Evolutionary conservation across 92 coral and sea anemone species (phyloP).

Genomic region (Zoanthus solanderi): DNA sequence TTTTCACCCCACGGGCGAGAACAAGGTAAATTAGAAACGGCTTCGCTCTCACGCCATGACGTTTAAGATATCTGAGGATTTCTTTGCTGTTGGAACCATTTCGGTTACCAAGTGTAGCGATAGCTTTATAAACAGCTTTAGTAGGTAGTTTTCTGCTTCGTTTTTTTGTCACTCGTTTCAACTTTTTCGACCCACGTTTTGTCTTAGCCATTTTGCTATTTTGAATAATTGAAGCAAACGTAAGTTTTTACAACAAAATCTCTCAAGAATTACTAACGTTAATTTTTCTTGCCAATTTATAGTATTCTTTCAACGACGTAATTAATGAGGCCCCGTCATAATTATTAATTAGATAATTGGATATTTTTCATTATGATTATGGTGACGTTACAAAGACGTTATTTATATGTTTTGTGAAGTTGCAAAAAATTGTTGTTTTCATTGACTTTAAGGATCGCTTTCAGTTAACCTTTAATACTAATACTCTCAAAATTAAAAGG

Average conservation of each 20-base stretch:
- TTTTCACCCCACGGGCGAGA: constrained; percentile 49
- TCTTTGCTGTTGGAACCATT: constrained; percentile 50
- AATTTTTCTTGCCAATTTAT: constrained; percentile 29
- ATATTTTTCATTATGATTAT: too few relatives aligned
- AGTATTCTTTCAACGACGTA: constrained; percentile 8
- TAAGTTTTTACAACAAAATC: constrained; percentile 19
- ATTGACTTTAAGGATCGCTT: neutral
- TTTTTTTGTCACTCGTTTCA: constrained; percentile 17
- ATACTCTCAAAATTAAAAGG: too few relatives aligned
- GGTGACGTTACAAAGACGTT: too few relatives aligned
- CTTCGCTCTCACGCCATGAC: constrained; percentile 23
- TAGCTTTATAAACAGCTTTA: constrained; percentile 29
- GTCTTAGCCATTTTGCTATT: constrained; percentile 34
- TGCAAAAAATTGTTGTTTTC: too few relatives aligned
- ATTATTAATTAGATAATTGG: neutral
- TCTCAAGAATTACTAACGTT: neutral
- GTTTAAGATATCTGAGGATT: constrained; percentile 26
- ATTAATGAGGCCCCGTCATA: constrained; percentile 20
- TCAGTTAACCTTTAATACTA: too few relatives aligned
- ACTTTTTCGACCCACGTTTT: constrained; percentile 32
- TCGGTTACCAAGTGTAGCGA: constrained; percentile 40
- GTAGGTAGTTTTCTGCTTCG: constrained; percentile 42
- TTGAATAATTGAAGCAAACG: neutral
- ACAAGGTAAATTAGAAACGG: constrained; percentile 33
- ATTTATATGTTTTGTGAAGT: too few relatives aligned